Base-by-base conservation (phyloP, 2,113 vertebrate genomes). In the Carlito syrichta region DNA sequence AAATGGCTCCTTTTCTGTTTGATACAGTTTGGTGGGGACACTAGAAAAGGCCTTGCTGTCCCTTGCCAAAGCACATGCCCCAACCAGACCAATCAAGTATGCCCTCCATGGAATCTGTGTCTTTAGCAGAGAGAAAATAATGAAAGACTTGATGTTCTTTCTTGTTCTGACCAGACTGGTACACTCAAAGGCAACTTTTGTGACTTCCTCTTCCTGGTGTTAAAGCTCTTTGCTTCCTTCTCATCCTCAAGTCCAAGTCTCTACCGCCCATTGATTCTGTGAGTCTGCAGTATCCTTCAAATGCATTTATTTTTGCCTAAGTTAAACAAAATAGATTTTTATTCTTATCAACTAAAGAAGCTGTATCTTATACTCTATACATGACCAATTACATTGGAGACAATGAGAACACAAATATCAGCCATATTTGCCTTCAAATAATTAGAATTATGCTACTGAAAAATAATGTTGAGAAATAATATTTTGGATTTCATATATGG, bases 261-360 rank as follows among this genome's bases (percentile, higher is more conserved):
- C 25, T 3, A 74, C 3, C 16, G 86, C 25, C 3, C 6, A 78
- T 23, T 82, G 54, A 52, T 78, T 89, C 38, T 52, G 3, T 91
- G n/a, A 96, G 8, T 9, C 32, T n/a, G 27, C 8, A 86, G 6
- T 78, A 71, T 68, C 11, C 25, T 86, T 56, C 27, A 95, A 43
- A 86, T 76, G 35, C 14, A 92, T 94, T 89, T 89, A 7, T 58
- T 87, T 96, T 77, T 83, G 45, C 25, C 35, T 86, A 76, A 89
- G 23, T 69, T 95, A 92, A 86, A 79, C 19, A 76, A 14, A 92
- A 92, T 56, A 83, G 50, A 82, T 78, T 89, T 54, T 45, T 86
- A 50, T 69, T 91, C 54, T 92, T 97, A 95, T 23, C n/a, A 95
- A 73, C n/a, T 84, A 94, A 86, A 87, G 22, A 92, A 96, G 97